Conservation (phyloP, 2,113 vertebrate species). For the Syngnathus typhle region DNA sequence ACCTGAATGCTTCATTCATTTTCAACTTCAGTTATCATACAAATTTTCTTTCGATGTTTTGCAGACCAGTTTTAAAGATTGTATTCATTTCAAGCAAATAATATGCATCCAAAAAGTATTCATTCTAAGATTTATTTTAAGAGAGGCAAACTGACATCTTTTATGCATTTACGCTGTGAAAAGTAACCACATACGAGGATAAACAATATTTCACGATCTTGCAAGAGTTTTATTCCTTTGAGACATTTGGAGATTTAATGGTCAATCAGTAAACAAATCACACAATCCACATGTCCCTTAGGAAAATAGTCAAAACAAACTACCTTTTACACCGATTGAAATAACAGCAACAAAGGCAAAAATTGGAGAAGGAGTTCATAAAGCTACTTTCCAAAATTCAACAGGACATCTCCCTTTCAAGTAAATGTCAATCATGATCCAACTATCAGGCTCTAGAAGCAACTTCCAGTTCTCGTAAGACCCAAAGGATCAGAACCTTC, state of each 20-base stretch:
- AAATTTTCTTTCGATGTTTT: slow-evolving; percentile 11
- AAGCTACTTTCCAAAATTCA: slow-evolving; percentile 66
- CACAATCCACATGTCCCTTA: slow-evolving; percentile 64
- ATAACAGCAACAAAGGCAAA: slow-evolving; percentile 71
- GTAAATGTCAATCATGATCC: slow-evolving; percentile 75
- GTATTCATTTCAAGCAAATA: background rate
- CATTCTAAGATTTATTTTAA: background rate
- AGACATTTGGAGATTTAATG: slow-evolving; percentile 59
- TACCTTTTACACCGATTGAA: slow-evolving; percentile 70
- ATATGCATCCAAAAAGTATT: slow-evolving; percentile 1
- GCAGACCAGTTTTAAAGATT: slow-evolving; percentile 11
- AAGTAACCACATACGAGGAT: slow-evolving; percentile 15
- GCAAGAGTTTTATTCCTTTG: slow-evolving; percentile 47
- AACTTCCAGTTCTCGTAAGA: slow-evolving; percentile 75
- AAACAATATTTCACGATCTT: slow-evolving; percentile 27
- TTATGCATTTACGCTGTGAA: slow-evolving; percentile 25
- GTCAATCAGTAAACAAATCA: slow-evolving; percentile 67
- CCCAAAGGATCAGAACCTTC: slow-evolving; percentile 85
- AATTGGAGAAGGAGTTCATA: slow-evolving; percentile 55
- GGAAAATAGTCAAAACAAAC: slow-evolving; percentile 68
- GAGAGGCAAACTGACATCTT: slow-evolving; percentile 10
- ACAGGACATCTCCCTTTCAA: slow-evolving; percentile 73
- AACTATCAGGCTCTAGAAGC: slow-evolving; percentile 77
- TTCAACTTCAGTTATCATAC: slow-evolving; percentile 5
- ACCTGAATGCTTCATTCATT: background rate